Evolutionary conservation across 1,140 invertebrate species (phyloP).

Genomic region (Acromyrmex heyeri): DNA sequence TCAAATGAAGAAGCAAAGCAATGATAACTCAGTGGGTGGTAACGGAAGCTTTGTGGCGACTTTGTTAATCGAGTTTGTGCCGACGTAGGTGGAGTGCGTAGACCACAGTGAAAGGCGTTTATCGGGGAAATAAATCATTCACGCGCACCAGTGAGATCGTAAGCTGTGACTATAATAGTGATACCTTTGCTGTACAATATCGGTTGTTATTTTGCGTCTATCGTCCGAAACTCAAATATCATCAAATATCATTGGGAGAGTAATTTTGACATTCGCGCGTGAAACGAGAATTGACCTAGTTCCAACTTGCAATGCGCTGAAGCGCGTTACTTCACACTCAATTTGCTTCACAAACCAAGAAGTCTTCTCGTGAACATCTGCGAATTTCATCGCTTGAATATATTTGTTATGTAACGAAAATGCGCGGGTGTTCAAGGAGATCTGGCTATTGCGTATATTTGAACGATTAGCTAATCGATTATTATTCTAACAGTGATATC

Average conservation of each 20-base stretch:
- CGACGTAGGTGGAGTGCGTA: neutral
- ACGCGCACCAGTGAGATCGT: neutral
- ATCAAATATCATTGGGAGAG: neutral
- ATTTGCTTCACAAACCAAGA: neutral
- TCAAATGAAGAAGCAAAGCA: slow-evolving; percentile 13
- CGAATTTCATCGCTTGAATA: neutral
- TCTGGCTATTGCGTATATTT: neutral
- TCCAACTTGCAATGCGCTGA: slow-evolving; percentile 4
- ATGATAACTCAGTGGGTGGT: slow-evolving; percentile 14
- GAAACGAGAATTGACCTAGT: slow-evolving; percentile 22
- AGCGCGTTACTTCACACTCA: neutral
- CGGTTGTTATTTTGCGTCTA: slow-evolving; percentile 5
- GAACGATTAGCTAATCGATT: neutral
- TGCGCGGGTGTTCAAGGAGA: neutral
- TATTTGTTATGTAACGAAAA: slow-evolving; percentile 17
- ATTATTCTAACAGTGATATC: slow-evolving; percentile 48
- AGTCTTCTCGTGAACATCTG: neutral
- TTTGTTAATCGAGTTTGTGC: slow-evolving; percentile 27
- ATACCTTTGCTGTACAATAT: slow-evolving; percentile 1
- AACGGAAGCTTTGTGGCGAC: neutral
- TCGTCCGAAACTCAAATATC: neutral
- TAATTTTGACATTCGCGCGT: neutral
- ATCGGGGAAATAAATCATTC: slow-evolving; percentile 30
- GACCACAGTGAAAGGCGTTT: neutral
- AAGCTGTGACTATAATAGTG: neutral